Evolutionary conservation across 1,140 invertebrate genomes (phyloP).

Genomic region (Euura saliciscinereae): DNA sequence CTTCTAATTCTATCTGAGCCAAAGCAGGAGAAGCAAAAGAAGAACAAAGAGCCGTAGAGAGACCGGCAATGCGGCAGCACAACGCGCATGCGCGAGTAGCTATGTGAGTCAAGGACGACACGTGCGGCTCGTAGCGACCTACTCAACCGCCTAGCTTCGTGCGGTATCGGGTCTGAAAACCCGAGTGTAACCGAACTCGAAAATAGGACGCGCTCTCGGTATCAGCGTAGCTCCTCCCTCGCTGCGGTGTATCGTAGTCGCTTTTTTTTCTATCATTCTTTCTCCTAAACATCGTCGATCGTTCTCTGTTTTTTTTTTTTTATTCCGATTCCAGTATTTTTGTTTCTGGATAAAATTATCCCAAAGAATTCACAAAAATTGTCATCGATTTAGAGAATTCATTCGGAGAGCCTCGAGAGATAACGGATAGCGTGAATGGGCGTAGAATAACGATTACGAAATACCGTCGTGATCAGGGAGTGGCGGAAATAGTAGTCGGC

Average conservation of each 20-base stretch:
- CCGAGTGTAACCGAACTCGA: constrained; percentile 52
- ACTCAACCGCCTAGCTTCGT: constrained; percentile 50
- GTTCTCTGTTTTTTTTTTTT: too few species aligned
- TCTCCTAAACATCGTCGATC: background rate
- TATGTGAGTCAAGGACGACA: constrained; percentile 64
- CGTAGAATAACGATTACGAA: background rate
- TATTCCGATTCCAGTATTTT: too few species aligned
- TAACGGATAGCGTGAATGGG: background rate
- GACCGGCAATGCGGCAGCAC: constrained; percentile 52
- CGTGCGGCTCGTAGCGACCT: constrained; percentile 59
- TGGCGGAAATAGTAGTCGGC: constrained; percentile 19
- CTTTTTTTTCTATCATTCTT: constrained; percentile 9
- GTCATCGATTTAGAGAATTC: too few species aligned
- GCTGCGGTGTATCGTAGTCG: constrained; percentile 13
- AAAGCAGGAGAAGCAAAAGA: constrained; percentile 16
- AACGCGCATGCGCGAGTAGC: constrained; percentile 51
- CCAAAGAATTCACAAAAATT: too few species aligned
- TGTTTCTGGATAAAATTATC: background rate
- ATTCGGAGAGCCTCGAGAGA: too few species aligned
- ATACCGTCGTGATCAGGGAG: background rate
- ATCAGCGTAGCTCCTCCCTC: constrained; percentile 2
- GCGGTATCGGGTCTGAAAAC: constrained; percentile 34
- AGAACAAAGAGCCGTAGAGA: constrained; percentile 50
- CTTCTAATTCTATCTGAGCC: too few species aligned
- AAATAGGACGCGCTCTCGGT: constrained; percentile 49